These are phyloP conservation scores for Oscarella lobularis DNA, from an alignment of 37 sponge, comb jelly and placozoan species.

Conservation along the genomic window DNA sequence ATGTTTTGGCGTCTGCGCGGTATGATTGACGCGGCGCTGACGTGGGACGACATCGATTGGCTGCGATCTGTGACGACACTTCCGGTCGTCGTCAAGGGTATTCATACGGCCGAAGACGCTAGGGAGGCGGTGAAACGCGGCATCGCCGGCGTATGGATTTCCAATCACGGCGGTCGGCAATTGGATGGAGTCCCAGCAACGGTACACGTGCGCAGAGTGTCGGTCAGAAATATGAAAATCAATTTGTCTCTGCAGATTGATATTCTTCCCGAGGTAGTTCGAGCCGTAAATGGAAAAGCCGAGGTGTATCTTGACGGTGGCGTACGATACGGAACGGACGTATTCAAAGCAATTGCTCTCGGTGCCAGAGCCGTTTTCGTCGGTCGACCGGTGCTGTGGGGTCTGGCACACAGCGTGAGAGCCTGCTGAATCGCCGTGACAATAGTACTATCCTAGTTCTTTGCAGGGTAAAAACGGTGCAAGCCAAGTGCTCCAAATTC, in stretches of 20 bases:
- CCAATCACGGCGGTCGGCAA: slow-evolving; percentile 14
- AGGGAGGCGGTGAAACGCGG: slow-evolving; percentile 4
- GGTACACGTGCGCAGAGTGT: background rate
- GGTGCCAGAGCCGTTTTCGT: slow-evolving; percentile 8
- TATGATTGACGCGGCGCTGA: no score
- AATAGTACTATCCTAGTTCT: no score
- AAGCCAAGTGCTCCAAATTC: slow-evolving; percentile 34
- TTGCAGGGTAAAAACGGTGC: slow-evolving; percentile 65
- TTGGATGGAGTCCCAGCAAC: background rate
- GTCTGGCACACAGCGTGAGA: slow-evolving; percentile 10
- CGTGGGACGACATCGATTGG: slow-evolving; percentile 13
- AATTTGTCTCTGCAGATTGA: background rate
- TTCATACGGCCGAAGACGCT: slow-evolving; percentile 7
- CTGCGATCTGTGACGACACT: slow-evolving; percentile 6
- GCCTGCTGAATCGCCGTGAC: no score
- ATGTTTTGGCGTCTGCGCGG: background rate
- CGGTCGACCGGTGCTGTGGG: slow-evolving; percentile 12
- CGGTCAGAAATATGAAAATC: background rate
- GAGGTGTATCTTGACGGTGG: slow-evolving; percentile 18
- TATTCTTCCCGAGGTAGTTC: slow-evolving; percentile 11
- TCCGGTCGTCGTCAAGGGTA: slow-evolving; percentile 12
- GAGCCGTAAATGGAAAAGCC: slow-evolving; percentile 5
- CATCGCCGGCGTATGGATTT: slow-evolving; percentile 3
- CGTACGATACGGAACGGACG: slow-evolving; percentile 10
- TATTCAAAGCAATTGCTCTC: slow-evolving; percentile 10